phyloP scores from a whole-genome alignment of 1,140 invertebrate genomes.

The Euura saliciscinereae region DNA sequence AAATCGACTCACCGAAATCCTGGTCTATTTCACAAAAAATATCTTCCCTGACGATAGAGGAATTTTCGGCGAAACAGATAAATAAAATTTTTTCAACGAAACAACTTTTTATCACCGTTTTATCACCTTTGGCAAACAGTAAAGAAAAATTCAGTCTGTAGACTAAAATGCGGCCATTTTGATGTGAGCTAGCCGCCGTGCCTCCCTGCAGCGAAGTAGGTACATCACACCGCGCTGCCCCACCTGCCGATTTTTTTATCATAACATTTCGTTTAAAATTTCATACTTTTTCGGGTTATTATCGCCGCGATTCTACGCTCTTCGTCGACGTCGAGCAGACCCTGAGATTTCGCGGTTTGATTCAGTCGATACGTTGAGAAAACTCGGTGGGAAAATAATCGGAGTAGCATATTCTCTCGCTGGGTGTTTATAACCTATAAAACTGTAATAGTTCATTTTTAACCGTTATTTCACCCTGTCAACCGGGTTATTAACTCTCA shows the following conservation, averaged over 20 bases:
- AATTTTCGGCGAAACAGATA: slow-evolving; percentile 46
- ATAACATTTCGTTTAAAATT: too few relatives aligned
- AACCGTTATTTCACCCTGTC: too few relatives aligned
- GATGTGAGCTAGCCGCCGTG: slow-evolving; percentile 27
- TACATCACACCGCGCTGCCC: neutral
- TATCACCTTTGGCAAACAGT: slow-evolving; percentile 54
- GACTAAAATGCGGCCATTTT: slow-evolving; percentile 60
- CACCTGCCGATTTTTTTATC: neutral
- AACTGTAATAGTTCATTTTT: too few relatives aligned
- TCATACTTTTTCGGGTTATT: too few relatives aligned
- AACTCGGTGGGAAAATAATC: too few relatives aligned
- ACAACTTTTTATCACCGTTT: slow-evolving; percentile 43
- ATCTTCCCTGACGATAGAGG: slow-evolving; percentile 28
- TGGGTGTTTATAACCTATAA: too few relatives aligned
- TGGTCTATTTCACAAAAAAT: slow-evolving; percentile 48
- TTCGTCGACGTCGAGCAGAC: too few relatives aligned
- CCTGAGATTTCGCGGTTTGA: too few relatives aligned
- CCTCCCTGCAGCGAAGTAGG: neutral
- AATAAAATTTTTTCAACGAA: slow-evolving; percentile 29
- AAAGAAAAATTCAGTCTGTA: slow-evolving; percentile 51
- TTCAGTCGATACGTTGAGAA: too few relatives aligned
- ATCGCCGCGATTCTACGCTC: too few relatives aligned
- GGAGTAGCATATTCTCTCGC: too few relatives aligned
- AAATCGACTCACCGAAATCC: slow-evolving; percentile 39
- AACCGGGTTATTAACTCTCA: too few relatives aligned